Percentiles rank a stretch among this genome's conserved stretches.
These are phyloP conservation scores for Diaphora mendica DNA, from an alignment of 2,888 invertebrate species.

Conservation along the genomic window DNA sequence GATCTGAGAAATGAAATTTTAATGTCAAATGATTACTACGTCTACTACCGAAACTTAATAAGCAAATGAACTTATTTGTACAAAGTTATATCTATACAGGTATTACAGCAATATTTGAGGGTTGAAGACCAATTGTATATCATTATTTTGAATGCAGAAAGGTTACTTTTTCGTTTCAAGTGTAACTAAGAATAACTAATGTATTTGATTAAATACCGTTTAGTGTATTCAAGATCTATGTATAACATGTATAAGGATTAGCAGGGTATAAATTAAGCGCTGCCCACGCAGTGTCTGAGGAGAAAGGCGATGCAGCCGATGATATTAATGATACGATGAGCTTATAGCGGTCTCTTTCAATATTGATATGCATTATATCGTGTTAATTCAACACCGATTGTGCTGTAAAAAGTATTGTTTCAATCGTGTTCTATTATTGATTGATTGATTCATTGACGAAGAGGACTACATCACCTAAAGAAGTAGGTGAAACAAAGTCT, in stretches of 20 bases:
- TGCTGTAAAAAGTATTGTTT: slow-evolving; percentile 30
- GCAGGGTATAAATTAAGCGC: slow-evolving; percentile 45
- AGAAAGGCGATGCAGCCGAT: slow-evolving; percentile 33
- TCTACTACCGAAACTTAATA: background rate
- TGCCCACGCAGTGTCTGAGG: slow-evolving; percentile 46
- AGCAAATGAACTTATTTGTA: no score
- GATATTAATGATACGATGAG: slow-evolving; percentile 35
- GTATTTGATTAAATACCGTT: background rate
- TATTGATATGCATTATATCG: slow-evolving; percentile 21
- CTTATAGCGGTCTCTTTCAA: slow-evolving; percentile 24
- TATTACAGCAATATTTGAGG: no score
- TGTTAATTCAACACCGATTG: slow-evolving; percentile 28
- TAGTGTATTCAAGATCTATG: slow-evolving; percentile 36
- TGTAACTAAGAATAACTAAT: background rate
- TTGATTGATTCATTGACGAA: slow-evolving; percentile 32
- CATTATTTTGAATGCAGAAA: no score
- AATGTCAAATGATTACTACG: background rate
- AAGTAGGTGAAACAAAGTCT: background rate
- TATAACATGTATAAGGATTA: slow-evolving; percentile 40
- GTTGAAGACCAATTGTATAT: no score
- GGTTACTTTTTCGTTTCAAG: background rate
- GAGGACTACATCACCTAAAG: background rate
- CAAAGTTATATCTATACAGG: no score
- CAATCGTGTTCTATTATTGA: slow-evolving; percentile 24
- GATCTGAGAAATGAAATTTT: background rate